A percentile compares a stretch with the other conserved stretches of the same genome.
Conservation (phyloP, 2,888 invertebrate genomes). For the Pemphredon lugubris region DNA sequence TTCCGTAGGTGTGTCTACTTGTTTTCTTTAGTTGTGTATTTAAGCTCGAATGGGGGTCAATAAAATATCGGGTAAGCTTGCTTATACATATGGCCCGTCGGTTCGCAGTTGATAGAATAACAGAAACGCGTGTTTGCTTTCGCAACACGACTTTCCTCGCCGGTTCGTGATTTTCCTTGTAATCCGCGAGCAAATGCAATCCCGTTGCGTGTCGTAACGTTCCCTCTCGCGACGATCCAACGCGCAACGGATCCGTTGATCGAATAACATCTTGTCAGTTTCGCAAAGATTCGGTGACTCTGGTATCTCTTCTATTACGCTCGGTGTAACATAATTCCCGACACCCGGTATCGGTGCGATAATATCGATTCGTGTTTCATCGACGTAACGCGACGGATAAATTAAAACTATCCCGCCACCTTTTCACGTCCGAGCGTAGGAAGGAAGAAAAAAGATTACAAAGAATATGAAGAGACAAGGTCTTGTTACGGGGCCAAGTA, state of each 20-base stretch:
- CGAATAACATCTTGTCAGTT: constrained; percentile 41
- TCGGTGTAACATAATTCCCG: too few species aligned
- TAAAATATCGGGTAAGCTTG: constrained; percentile 59
- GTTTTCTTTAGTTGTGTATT: constrained; percentile 47
- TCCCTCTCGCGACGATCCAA: constrained; percentile 39
- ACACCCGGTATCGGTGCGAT: too few species aligned
- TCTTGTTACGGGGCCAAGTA: too few species aligned
- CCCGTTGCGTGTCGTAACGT: constrained; percentile 43
- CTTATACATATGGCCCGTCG: constrained; percentile 57
- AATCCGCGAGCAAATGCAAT: constrained; percentile 57
- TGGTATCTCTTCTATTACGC: too few species aligned
- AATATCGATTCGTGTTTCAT: too few species aligned
- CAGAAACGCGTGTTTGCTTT: constrained; percentile 68
- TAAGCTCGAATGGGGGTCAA: constrained; percentile 50
- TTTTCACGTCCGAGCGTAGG: too few species aligned
- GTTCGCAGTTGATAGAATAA: constrained; percentile 66
- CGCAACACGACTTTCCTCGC: constrained; percentile 57
- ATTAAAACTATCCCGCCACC: too few species aligned
- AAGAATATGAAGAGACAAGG: too few species aligned
- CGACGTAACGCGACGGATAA: too few species aligned
- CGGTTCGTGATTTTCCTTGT: constrained; percentile 60
- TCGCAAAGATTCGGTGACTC: too few species aligned
- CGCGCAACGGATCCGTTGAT: too few species aligned
- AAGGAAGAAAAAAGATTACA: too few species aligned
- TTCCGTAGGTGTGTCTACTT: constrained; percentile 12